Evolutionary conservation across 2,888 invertebrate genomes (phyloP), one percentile per base, ranked within the genome.

Genomic region (Limnephilus lunatus): DNA sequence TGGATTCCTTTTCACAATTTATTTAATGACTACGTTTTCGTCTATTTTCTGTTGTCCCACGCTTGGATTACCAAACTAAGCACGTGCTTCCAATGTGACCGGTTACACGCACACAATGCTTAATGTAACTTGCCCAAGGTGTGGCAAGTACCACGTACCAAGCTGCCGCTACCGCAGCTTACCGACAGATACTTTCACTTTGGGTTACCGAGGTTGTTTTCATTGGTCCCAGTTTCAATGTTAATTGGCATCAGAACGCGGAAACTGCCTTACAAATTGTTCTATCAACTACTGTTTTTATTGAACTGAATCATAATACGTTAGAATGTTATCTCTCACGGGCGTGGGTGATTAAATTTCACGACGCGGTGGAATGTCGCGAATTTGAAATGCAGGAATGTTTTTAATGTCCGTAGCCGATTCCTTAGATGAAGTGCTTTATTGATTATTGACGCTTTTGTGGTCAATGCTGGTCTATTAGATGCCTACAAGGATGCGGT

Each of bases 141-240:
- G 86, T 44, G 86, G 86, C 44, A 68, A 68, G 68, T 68, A 68
- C 68, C 68, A 68, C 86, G 39, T 32, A 44, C 86, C 35, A 86
- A 25, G 14, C 11, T 68, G n/a, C 68, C 68, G 68, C 0, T 9
- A 25, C 68, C 68, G 68, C 25, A 2, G 68, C 44, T 86, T 48
- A 12, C 86, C 48, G 86, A 86, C 86, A 25, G 25, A 68, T 86
- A 44, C 86, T 86, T 86, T 86, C 86, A 86, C 86, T 86, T 86
- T 30, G 39, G 48, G 48, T 44, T 30, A 86, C 83, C 82, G 25
- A 39, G 25, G 35, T 35, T 15, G 83, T 83, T 83, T 83, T 39
- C 83, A 83, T 83, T 32, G 82, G 86, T 44, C 86, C 86, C 86
- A 86, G 86, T 48, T 86, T 86, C 86, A 86, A 86, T 86, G 86